These are phyloP conservation scores for Oenanthe melanoleuca DNA, from an alignment of 2,113 vertebrate genomes.

Conservation along the genomic window DNA sequence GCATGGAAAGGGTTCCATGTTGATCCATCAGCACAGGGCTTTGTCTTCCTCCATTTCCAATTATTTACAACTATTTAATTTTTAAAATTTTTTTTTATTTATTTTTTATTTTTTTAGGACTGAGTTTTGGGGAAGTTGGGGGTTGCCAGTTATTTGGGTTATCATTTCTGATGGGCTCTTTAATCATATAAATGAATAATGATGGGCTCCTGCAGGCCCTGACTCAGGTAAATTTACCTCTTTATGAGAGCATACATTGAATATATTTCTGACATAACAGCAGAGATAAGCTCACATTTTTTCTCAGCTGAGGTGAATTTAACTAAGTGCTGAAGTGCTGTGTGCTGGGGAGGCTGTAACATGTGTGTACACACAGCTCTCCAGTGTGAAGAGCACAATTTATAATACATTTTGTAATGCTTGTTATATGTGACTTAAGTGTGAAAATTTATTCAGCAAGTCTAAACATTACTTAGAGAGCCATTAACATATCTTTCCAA, in stretches of 20 bases:
- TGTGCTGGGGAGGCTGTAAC: neutral
- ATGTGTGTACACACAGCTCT: neutral
- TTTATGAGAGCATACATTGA: neutral
- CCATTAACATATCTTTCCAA: slow-evolving; percentile 66
- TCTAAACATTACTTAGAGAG: slow-evolving; percentile 57
- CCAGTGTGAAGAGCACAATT: slow-evolving; percentile 5
- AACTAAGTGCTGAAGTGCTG: neutral
- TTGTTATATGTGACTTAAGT: slow-evolving; percentile 63
- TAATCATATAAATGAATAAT: neutral
- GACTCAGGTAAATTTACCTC: neutral
- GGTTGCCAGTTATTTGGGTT: neutral
- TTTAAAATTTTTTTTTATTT: no score
- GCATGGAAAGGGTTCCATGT: neutral
- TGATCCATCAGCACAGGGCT: neutral
- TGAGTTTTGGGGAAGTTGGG: neutral
- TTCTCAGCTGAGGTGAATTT: neutral
- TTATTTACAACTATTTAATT: neutral
- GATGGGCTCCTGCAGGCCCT: neutral
- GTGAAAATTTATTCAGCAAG: slow-evolving; percentile 63
- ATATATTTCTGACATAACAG: neutral
- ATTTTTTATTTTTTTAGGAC: neutral
- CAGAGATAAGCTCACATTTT: neutral
- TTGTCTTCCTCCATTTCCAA: neutral
- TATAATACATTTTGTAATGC: slow-evolving; percentile 28
- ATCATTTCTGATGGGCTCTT: neutral